A percentile compares a stretch with the other conserved stretches of the same genome.
These are phyloP conservation scores for Macrophya annulata DNA, from an alignment of 2,888 invertebrate species.

Conservation along the genomic window DNA sequence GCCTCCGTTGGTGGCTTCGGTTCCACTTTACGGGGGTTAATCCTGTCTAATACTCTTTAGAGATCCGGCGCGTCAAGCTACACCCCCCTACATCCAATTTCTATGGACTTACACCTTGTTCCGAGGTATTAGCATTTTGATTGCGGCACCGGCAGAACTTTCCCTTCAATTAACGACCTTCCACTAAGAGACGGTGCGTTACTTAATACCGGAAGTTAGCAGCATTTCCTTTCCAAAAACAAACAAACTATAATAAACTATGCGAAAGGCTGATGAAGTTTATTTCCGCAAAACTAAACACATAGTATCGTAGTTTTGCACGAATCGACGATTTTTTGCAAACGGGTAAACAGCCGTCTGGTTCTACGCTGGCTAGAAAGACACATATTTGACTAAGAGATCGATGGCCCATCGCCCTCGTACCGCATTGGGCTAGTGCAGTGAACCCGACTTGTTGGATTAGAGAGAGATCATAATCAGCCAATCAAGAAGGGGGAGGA, in stretches of 20 bases:
- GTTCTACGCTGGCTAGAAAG: background rate
- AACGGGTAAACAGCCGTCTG: background rate
- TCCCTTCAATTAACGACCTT: constrained; percentile 54
- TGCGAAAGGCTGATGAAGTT: background rate
- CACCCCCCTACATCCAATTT: constrained; percentile 73
- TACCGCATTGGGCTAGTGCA: constrained; percentile 68
- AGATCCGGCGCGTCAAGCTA: constrained; percentile 64
- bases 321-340: background rate
- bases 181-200: background rate
- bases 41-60: constrained; percentile 77
- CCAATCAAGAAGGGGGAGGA: constrained; percentile 70
- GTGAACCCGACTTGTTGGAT: constrained; percentile 62
- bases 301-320: too few relatives aligned
- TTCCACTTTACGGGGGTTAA: constrained; percentile 76
- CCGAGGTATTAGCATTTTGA: constrained; percentile 76
- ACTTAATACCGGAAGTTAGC: background rate
- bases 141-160: constrained; percentile 68
- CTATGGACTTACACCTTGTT: constrained; percentile 77
- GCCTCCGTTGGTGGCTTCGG: constrained; percentile 69
- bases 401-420: constrained; percentile 66
- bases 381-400: constrained; percentile 74
- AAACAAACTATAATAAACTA: background rate
- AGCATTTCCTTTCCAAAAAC: background rate
- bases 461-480: constrained; percentile 79
- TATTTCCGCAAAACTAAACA: background rate